Evolutionary conservation across 2,113 vertebrate species (phyloP).

Genomic region (Etheostoma spectabile): DNA sequence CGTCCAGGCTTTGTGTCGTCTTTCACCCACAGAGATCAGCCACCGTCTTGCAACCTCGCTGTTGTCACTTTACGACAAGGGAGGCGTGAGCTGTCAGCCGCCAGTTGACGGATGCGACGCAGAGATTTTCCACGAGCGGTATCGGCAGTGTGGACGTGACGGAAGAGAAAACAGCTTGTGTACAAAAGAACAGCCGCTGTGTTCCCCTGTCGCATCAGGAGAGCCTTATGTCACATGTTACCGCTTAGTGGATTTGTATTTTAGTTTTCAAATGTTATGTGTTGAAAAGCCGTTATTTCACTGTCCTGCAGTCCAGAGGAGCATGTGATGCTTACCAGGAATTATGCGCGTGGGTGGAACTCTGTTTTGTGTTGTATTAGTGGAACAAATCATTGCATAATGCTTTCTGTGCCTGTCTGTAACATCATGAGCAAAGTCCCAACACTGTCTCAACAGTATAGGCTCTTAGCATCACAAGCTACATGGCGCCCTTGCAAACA

Average conservation of each 20-base stretch:
- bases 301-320: neutral
- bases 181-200: conserved; percentile 11
- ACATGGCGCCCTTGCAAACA: neutral
- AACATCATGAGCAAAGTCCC: neutral
- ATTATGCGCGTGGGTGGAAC: neutral
- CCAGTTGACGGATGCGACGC: conserved; percentile 29
- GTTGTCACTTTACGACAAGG: conserved; percentile 33
- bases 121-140: neutral
- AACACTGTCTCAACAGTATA: no score
- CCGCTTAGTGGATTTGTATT: neutral
- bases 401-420: neutral
- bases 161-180: conserved; percentile 12
- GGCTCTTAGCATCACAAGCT: neutral
- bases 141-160: conserved; percentile 4
- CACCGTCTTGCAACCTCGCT: conserved; percentile 38
- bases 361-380: neutral
- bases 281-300: neutral
- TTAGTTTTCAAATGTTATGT: neutral
- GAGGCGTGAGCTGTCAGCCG: conserved; percentile 41
- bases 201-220: conserved; percentile 11
- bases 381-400: neutral
- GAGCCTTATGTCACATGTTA: neutral
- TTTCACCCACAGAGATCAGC: conserved; percentile 28
- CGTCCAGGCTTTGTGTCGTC: conserved; percentile 15
- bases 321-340: neutral